Evolutionary conservation across 2,888 invertebrate species (phyloP).

Genomic region (Drosophila prostipennis): DNA sequence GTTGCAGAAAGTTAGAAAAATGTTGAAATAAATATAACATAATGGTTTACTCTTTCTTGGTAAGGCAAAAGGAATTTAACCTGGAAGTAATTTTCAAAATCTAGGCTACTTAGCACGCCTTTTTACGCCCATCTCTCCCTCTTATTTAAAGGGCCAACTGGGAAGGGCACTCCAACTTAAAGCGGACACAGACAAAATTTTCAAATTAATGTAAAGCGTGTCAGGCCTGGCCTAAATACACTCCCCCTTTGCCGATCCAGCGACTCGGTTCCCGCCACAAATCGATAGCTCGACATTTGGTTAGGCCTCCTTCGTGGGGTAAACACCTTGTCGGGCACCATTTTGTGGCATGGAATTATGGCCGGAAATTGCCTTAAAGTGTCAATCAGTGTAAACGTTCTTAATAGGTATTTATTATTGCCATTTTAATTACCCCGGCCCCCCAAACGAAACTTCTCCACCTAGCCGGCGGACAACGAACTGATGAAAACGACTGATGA

Average conservation of each 20-base stretch:
- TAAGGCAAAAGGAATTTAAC: constrained; percentile 2
- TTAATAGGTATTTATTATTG: constrained; percentile 54
- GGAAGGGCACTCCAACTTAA: constrained; percentile 8
- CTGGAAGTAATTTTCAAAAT: constrained; percentile 12
- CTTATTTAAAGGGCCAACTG: constrained; percentile 19
- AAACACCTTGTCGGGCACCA: constrained; percentile 42
- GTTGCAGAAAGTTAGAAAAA: background rate
- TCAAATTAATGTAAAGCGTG: constrained; percentile 40
- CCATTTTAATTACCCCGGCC: constrained; percentile 52
- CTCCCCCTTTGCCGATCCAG: background rate
- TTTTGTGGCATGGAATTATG: constrained; percentile 50
- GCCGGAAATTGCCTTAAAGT: constrained; percentile 52
- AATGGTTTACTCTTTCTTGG: background rate
- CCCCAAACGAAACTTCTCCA: background rate
- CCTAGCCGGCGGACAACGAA: constrained; percentile 28
- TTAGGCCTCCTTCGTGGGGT: constrained; percentile 21
- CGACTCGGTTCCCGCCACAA: constrained; percentile 11
- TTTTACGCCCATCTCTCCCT: constrained; percentile 1
- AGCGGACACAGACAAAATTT: constrained; percentile 25
- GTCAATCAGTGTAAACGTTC: constrained; percentile 50
- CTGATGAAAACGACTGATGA: constrained; percentile 36
- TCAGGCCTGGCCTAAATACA: constrained; percentile 31
- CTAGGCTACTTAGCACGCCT: constrained; percentile 20
- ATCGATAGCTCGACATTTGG: constrained; percentile 49
- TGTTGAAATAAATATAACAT: too few relatives aligned